These are phyloP conservation scores for Cetonia aurata DNA, from an alignment of 2,888 invertebrate genomes.

Conservation along the genomic window DNA sequence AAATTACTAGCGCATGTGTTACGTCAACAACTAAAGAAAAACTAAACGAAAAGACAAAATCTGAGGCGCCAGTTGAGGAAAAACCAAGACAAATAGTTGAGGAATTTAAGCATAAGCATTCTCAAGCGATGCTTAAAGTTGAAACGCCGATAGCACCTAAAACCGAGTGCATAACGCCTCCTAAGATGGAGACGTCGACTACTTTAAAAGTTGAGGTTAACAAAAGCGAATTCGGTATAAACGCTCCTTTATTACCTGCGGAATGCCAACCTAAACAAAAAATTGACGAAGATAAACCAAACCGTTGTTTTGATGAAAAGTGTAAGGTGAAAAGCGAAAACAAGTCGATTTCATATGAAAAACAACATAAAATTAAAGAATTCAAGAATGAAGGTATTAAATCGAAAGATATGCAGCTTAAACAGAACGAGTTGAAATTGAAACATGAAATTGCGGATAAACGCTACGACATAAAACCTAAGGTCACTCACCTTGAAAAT, in stretches of 20 bases:
- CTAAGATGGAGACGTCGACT: conserved; percentile 13
- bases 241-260: conserved; percentile 6
- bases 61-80: neutral
- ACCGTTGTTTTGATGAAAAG: conserved; percentile 28
- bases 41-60: conserved; percentile 7
- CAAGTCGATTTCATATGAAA: conserved; percentile 19
- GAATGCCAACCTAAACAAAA: conserved; percentile 26
- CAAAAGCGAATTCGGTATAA: conserved; percentile 16
- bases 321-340: conserved; percentile 36
- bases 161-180: conserved; percentile 28
- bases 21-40: conserved; percentile 10
- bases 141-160: conserved; percentile 27
- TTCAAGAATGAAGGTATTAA: conserved; percentile 21
- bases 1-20: neutral
- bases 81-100: conserved; percentile 17
- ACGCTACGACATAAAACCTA: conserved; percentile 57
- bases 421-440: conserved; percentile 36
- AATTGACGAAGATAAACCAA: conserved; percentile 35
- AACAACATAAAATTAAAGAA: conserved; percentile 29
- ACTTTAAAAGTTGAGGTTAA: conserved; percentile 27
- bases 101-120: conserved; percentile 17
- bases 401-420: conserved; percentile 21
- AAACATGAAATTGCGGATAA: conserved; percentile 62
- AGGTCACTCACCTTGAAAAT: conserved; percentile 59
- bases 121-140: conserved; percentile 2